Base-by-base conservation (phyloP, 2,113 vertebrate species). In the Ciconia maguari region DNA sequence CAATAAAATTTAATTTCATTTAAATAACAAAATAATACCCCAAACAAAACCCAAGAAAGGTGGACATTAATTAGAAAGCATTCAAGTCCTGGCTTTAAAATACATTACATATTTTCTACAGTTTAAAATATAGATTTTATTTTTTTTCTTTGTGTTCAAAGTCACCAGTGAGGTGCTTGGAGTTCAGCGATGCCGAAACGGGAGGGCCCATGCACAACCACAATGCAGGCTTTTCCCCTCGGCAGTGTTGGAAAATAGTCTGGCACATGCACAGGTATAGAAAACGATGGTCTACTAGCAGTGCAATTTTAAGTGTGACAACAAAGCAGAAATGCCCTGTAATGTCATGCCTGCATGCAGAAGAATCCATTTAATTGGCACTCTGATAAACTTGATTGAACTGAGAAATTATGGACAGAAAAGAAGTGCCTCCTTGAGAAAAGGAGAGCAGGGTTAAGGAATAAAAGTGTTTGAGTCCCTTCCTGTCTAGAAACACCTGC, bases 1-100 rank as follows among this genome's bases (percentile, higher is more conserved):
- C 80, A 94, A 83, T 75, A 77, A 93, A 88, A 95, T 93, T 89
- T 83, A 89, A 91, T 96, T 97, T 60, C 34, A 72, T 95, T 94
- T 87, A 92, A 97, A 93, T 94, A 87, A 92, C 41, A 95, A 85
- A 95, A 92, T 87, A 78, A 84, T 34, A 62, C 21, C 21, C 46
- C 41, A 70, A 86, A 77, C 46, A 74, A 91, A 92, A 16, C 20
- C 13, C 29, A 66, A 12, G 38, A 52, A 91, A 76, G 34, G 13
- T 52, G 55, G 55, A 55, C 77, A 54, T 46, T 51, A 54, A 65
- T 52, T 78, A 94, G 65, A 93, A 83, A 75, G 10, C 41, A 83
- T 60, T 83, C n/a, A 52, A 17, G 29, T 68, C 34, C n/a, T 83
- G 34, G 25, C 14, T 94, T 83, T 82, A 30, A 84, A 62, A 66